A percentile compares a stretch with the other conserved stretches of the same genome.
Evolutionary conservation across 2,113 vertebrate species (phyloP).

Genomic region (Ictalurus punctatus): DNA sequence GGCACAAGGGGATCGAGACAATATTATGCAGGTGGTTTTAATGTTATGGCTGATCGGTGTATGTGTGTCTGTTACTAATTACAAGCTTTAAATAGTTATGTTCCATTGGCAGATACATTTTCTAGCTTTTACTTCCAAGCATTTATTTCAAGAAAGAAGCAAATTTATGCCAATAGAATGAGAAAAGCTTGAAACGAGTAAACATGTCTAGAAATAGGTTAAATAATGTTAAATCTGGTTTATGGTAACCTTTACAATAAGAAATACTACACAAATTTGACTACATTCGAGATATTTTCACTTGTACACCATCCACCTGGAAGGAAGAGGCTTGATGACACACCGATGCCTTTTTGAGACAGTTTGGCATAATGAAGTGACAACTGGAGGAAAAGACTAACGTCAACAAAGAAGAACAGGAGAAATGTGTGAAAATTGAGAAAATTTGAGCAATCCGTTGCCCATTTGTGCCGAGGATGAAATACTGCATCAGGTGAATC

Average conservation of each 20-base stretch:
- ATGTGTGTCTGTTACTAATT: neutral
- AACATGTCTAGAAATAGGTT: neutral
- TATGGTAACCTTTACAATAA: neutral
- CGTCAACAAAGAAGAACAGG: neutral
- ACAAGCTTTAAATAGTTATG: neutral
- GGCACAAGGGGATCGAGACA: too few species aligned
- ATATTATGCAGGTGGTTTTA: too few species aligned
- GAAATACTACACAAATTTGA: neutral
- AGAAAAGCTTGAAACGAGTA: neutral
- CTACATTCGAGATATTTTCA: neutral
- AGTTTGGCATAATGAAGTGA: neutral
- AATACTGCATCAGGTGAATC: neutral
- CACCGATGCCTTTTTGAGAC: neutral
- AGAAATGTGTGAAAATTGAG: neutral
- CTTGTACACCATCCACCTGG: neutral
- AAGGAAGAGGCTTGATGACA: neutral
- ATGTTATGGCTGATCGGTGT: too few species aligned
- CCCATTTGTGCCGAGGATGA: neutral
- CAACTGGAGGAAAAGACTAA: neutral
- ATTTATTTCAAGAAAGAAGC: neutral
- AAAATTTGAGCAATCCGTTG: neutral
- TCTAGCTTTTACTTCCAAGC: neutral
- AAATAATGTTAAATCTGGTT: neutral
- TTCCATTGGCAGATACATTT: neutral
- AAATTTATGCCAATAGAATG: neutral